Conservation (phyloP, 2,888 invertebrate species). For the Epinotia nisella region DNA sequence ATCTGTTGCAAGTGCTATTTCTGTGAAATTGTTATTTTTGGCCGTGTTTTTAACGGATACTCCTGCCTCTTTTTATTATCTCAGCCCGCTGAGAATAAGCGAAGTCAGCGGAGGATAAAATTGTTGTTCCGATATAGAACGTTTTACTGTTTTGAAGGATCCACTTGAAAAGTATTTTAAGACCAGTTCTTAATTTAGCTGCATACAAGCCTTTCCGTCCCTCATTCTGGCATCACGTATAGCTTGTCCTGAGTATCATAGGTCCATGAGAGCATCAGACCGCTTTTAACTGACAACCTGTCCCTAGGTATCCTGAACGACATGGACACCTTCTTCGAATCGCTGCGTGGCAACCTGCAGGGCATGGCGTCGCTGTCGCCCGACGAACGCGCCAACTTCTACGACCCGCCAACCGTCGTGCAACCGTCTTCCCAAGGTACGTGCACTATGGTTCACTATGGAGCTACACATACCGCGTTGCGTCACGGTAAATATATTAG, state of each 20-base stretch:
- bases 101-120: background rate
- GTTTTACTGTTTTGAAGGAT: background rate
- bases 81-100: background rate
- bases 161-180: background rate
- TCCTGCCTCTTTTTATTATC: background rate
- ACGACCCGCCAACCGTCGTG: constrained; percentile 70
- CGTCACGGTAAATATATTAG: too few species aligned
- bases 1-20: background rate
- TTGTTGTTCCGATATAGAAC: background rate
- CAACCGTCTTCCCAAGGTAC: constrained; percentile 67
- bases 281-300: constrained; percentile 5
- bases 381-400: constrained; percentile 67
- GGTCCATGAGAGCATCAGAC: too few species aligned
- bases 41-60: background rate
- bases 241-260: too few species aligned
- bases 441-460: constrained; percentile 39
- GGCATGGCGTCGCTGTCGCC: constrained; percentile 74
- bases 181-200: too few species aligned
- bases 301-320: constrained; percentile 79
- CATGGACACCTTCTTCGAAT: constrained; percentile 82
- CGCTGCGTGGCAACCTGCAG: constrained; percentile 79
- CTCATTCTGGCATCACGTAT: too few species aligned
- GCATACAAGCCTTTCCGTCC: too few species aligned
- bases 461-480: background rate
- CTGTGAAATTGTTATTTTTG: constrained; percentile 1